Evolutionary conservation across 2,797 vertebrate species (phyloP).

Genomic region (Vespertilio murinus): DNA sequence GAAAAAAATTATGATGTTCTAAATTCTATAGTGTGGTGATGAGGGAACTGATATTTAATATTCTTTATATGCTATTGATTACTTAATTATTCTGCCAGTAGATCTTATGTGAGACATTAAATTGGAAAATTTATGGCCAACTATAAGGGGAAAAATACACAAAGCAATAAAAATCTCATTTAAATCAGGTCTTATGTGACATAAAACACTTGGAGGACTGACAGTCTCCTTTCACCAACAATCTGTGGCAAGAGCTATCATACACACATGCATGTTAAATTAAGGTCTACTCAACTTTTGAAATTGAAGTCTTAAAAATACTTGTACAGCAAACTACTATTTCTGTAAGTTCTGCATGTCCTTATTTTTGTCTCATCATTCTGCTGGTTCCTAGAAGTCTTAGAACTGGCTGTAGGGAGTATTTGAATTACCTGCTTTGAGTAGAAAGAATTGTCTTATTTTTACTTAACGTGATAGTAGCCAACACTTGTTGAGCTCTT

Average conservation of each 20-base stretch:
- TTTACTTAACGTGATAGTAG: neutral
- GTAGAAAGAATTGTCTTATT: neutral
- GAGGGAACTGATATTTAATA: conserved; percentile 17
- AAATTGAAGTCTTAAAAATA: conserved; percentile 22
- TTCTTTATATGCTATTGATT: neutral
- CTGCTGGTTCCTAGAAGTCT: neutral
- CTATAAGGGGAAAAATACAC: neutral
- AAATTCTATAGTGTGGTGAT: neutral
- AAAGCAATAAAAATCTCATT: conserved; percentile 20
- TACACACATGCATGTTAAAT: neutral
- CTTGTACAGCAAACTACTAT: neutral
- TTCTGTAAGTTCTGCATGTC: neutral
- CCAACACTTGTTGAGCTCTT: neutral
- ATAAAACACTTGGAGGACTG: neutral
- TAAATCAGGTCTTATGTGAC: neutral
- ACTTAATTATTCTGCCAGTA: conserved; percentile 22
- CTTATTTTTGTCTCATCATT: neutral
- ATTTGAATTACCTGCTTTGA: neutral
- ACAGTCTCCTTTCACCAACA: neutral
- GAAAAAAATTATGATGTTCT: conserved; percentile 12
- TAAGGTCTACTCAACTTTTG: neutral
- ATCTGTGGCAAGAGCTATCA: neutral
- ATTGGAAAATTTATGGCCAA: conserved; percentile 13
- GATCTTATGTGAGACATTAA: conserved; percentile 35
- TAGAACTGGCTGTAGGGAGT: neutral